Base-by-base conservation (phyloP, 2,797 vertebrate species). In the Tragelaphus oryx region DNA sequence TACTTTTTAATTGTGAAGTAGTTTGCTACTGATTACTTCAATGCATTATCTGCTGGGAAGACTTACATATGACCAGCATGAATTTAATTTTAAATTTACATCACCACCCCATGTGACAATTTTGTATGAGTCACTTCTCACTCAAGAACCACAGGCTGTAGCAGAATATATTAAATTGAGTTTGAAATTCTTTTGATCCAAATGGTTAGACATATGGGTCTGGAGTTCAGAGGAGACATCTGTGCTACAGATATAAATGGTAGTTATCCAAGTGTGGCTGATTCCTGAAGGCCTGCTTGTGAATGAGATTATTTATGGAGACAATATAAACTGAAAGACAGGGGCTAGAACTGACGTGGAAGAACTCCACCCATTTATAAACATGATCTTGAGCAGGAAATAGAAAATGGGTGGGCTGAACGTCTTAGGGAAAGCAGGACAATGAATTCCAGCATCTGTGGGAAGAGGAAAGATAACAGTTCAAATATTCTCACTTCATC, bases 11-110 rank as follows among this genome's bases (percentile, higher is more conserved):
- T 44, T 52, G 13, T 68, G n/a, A 95, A 87, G 48, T 94, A 54
- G 11, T 28, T 24, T 86, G 22, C 37, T 93, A 65, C 12, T 57
- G 48, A 96, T 75, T 91, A 85, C 30, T 88, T 87, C 13, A 85
- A 37, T 75, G 28, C 5, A 13, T 79, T 60, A 28, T 75, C 33
- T 71, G 13, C 85, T 91, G 60, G 22, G 44, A 75, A 94, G 68
- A 12, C 76, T 80, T 24, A 80, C 81, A 92, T 44, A 79, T 88
- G 91, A 80, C 46, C n/a, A 83, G 79, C 1, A 6, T 86, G 82
- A 87, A 46, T 89, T 95, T 93, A 33, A 48, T 46, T 86, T 95
- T 96, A 92, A 95, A 57, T 68, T 95, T 92, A 92, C n/a, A 90
- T 92, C 41, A 57, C 50, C 62, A 79, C 75, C 10, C 46, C 37